Percentiles rank a stretch among this genome's conserved stretches.
Conservation (phyloP, 2,888 invertebrate genomes). For the Tillus elongatus region DNA sequence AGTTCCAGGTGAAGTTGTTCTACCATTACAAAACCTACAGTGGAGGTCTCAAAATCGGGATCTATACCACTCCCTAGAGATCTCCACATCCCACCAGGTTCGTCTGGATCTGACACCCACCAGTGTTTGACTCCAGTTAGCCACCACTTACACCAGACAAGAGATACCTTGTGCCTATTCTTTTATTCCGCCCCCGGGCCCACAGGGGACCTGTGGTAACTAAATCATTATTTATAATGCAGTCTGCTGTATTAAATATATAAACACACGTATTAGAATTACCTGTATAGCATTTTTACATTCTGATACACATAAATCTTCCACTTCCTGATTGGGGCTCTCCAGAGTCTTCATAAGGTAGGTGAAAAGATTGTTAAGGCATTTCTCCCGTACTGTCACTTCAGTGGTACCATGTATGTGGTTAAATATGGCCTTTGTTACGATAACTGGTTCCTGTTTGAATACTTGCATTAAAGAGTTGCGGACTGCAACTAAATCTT, state of each 20-base stretch:
- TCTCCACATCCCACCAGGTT: too few species aligned
- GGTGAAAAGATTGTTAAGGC: slow-evolving; percentile 60
- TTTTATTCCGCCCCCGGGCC: too few species aligned
- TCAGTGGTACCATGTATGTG: slow-evolving; percentile 54
- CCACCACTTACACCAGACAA: too few species aligned
- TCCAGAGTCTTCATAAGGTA: slow-evolving; percentile 59
- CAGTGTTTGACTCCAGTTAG: too few species aligned
- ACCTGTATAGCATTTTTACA: slow-evolving; percentile 79
- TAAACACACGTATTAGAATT: slow-evolving; percentile 21
- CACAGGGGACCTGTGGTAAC: too few species aligned
- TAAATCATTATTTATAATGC: slow-evolving; percentile 10
- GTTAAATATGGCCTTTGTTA: slow-evolving; percentile 48
- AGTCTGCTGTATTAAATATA: too few species aligned
- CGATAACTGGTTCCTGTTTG: slow-evolving; percentile 61
- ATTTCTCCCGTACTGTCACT: slow-evolving; percentile 73
- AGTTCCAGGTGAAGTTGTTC: too few species aligned
- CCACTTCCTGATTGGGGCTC: slow-evolving; percentile 72
- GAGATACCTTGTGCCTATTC: too few species aligned
- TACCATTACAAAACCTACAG: too few species aligned
- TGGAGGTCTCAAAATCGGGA: too few species aligned
- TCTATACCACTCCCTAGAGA: too few species aligned
- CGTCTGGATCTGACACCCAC: too few species aligned
- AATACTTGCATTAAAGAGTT: slow-evolving; percentile 72
- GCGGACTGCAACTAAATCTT: slow-evolving; percentile 77
- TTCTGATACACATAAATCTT: slow-evolving; percentile 73